These are phyloP conservation scores for Microctonus aethiopoides DNA, from an alignment of 2,888 invertebrate genomes.

Conservation along the genomic window DNA sequence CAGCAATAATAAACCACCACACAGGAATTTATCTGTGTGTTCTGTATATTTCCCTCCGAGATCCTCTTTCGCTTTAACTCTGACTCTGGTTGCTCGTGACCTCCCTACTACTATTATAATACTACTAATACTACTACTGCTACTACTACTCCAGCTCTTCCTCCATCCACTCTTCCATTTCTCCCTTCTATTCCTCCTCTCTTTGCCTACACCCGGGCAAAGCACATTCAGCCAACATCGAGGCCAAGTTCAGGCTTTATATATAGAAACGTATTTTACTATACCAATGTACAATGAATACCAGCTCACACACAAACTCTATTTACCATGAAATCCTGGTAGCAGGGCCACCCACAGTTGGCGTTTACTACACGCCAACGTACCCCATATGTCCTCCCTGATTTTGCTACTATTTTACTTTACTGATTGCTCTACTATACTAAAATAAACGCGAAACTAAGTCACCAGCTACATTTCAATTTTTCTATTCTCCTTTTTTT, in stretches of 20 bases:
- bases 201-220: slow-evolving; percentile 21
- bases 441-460: no score
- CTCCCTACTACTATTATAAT: slow-evolving; percentile 12
- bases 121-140: no score
- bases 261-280: slow-evolving; percentile 42
- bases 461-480: slow-evolving; percentile 29
- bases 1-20: slow-evolving; percentile 64
- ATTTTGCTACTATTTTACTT: slow-evolving; percentile 26
- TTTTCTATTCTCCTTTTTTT: no score
- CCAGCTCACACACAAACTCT: no score
- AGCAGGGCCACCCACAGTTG: slow-evolving; percentile 36
- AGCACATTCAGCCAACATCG: slow-evolving; percentile 61
- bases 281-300: no score
- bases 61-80: slow-evolving; percentile 46
- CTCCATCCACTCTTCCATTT: slow-evolving; percentile 20
- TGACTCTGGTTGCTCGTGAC: slow-evolving; percentile 32
- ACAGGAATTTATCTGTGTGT: slow-evolving; percentile 62
- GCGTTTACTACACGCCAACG: slow-evolving; percentile 41
- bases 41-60: slow-evolving; percentile 62
- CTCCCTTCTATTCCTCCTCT: slow-evolving; percentile 40
- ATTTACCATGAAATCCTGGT: slow-evolving; percentile 30
- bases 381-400: slow-evolving; percentile 29
- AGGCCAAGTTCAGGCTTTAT: slow-evolving; percentile 66
- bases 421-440: background rate
- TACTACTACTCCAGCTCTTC: slow-evolving; percentile 19